Percentiles rank a stretch among this genome's conserved stretches.
Evolutionary conservation across 2,797 vertebrate genomes (phyloP).

Genomic region (Coracias cyanogaster): DNA sequence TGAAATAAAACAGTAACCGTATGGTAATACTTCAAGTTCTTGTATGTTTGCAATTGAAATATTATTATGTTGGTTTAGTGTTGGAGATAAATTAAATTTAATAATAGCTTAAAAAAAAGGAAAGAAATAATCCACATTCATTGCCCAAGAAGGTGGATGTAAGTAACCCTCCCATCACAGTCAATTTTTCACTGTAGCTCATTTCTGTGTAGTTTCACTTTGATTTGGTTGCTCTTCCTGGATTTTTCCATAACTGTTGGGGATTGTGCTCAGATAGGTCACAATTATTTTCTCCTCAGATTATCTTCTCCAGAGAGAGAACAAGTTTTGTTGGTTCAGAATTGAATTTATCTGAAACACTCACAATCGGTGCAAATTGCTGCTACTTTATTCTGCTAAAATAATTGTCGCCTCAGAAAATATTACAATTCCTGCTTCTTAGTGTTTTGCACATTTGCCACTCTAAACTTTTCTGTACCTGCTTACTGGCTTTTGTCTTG

Average conservation of each 20-base stretch:
- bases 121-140: background rate
- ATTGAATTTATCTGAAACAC: background rate
- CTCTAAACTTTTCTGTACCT: background rate
- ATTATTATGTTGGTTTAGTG: background rate
- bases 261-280: background rate
- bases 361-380: background rate
- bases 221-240: background rate
- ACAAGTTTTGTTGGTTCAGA: background rate
- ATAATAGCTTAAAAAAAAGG: no score
- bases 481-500: background rate
- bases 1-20: background rate
- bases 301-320: background rate
- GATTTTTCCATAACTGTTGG: background rate
- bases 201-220: background rate
- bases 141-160: background rate
- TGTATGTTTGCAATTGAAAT: background rate
- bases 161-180: background rate
- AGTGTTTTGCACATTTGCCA: rapidly evolving
- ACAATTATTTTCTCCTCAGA: background rate
- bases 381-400: background rate
- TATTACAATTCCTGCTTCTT: background rate
- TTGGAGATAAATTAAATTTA: background rate
- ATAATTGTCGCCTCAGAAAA: background rate
- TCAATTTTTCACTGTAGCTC: background rate
- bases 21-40: background rate